phyloP scores from a whole-genome alignment of 2,888 invertebrate species.

The Electrophaes corylata region DNA sequence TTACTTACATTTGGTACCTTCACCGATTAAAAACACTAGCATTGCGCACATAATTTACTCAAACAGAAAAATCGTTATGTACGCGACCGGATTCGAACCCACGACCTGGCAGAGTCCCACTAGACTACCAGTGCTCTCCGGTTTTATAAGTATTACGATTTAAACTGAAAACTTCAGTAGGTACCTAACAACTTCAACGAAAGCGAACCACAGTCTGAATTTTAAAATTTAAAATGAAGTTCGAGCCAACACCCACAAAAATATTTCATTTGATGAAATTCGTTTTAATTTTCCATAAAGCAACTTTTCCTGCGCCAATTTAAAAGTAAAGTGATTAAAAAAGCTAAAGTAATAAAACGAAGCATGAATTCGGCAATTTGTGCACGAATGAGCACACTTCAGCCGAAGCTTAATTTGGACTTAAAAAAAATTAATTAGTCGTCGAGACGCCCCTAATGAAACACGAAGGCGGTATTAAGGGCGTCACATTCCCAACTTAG shows the following conservation, averaged over 20 bases:
- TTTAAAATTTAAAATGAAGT: conserved; percentile 28
- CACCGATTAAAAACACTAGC: no score
- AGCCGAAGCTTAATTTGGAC: conserved; percentile 58
- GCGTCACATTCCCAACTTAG: conserved; percentile 37
- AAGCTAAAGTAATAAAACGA: conserved; percentile 67
- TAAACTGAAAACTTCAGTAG: background rate
- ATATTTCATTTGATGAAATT: conserved; percentile 37
- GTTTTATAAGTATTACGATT: no score
- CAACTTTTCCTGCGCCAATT: conserved; percentile 40
- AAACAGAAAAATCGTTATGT: no score
- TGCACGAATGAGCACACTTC: conserved; percentile 64
- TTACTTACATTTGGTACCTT: no score
- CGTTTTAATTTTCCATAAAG: conserved; percentile 39
- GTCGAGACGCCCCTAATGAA: conserved; percentile 60
- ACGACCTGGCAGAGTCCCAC: no score
- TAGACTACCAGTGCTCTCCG: no score
- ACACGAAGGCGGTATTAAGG: conserved; percentile 45
- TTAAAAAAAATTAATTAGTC: conserved; percentile 76
- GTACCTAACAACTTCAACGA: background rate
- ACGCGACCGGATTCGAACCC: no score
- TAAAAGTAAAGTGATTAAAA: conserved; percentile 67
- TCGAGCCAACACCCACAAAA: conserved; percentile 26
- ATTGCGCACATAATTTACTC: no score
- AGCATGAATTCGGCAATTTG: conserved; percentile 73
- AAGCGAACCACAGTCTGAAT: conserved; percentile 1